Base-by-base conservation (phyloP, 2,113 vertebrate species). In the Myiopsitta monachus region DNA sequence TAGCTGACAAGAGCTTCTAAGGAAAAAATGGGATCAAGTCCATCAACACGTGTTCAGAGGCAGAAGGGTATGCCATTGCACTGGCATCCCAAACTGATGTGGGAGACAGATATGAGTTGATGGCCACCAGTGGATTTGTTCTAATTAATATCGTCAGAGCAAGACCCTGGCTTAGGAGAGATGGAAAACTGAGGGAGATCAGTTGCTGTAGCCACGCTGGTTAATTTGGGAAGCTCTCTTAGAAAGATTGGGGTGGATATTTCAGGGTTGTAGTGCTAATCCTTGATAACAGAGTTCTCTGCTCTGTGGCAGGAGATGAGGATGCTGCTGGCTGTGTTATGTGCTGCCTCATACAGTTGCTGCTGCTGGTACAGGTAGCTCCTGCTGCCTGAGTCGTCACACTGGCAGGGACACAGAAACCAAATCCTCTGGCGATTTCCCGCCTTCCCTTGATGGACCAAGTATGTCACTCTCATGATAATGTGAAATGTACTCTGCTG, bases 31-130 rank as follows among this genome's bases (percentile, higher is more conserved):
- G 55, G 27, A 74, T 22, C 11, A 38, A 8, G 39, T 5, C 7
- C 21, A 69, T 12, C 21, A 47, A 11, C 0, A 2, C 0, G 0
- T 3, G 7, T 19, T 51, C 39, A 51, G 70, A 12, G 26, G 62
- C 55, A 59, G 69, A 9, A 43, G 27, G 33, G 26, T 22, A 23
- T 23, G 36, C 19, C 11, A 16, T 24, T 1, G 0, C 0, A 5
- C 47, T 47, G 47, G 41, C 43, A 64, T 7, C 15, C 14, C n/a
- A 44, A 72, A 10, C 11, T 16, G 47, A 7, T 3, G 38, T 59
- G 43, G 9, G 44, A 87, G 44, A 36, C 36, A 75, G 39, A 15
- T 21, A 36, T 0, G 4, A 75, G 62, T 1, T 74, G 44, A 38
- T 31, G 66, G 54, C 17, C 36, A 52, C 14, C 0, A 2, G 23